Evolutionary conservation across 2,113 vertebrate genomes (phyloP).

Genomic region (rabbit (Oryctolagus cuniculus)): mOryCun1.1 NC_091438.1:116627001-116627500

Average conservation of each 20-base stretch:
- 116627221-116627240: not conserved
- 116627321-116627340: not conserved
- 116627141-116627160: not conserved
- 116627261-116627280: not conserved
- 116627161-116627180: not conserved
- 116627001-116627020: no score
- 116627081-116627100: no score
- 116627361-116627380: not conserved
- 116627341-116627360: not conserved
- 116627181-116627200: not conserved
- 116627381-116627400: not conserved
- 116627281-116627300: not conserved
- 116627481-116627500: not conserved
- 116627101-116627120: no score
- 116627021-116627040: no score
- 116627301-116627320: not conserved
- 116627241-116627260: accelerated
- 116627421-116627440: not conserved
- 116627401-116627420: not conserved
- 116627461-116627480: not conserved
- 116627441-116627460: not conserved
- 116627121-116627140: no score
- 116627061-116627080: no score
- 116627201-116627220: not conserved
- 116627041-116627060: no score